phyloP scores from a whole-genome alignment of 2,113 vertebrate genomes.

The Oreamnos americanus region DNA sequence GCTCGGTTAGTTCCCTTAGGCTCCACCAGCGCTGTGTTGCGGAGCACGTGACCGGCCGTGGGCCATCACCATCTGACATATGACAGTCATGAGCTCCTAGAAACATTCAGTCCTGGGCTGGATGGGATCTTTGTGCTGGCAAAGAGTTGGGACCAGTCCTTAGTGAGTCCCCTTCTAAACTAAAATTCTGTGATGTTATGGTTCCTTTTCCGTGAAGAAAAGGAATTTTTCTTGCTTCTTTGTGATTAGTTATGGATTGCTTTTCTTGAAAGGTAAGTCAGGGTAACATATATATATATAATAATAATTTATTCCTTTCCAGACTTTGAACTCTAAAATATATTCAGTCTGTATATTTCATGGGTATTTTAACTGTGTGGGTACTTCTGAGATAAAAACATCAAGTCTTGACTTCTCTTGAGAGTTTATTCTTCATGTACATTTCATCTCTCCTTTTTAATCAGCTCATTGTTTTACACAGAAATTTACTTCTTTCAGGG shows the following conservation, averaged over 20 bases:
- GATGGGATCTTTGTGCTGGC: not conserved
- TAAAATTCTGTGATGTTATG: not conserved
- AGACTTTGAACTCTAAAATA: not conserved
- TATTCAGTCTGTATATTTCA: not conserved
- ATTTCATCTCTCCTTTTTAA: not conserved
- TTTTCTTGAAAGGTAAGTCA: not conserved
- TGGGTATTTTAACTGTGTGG: not conserved
- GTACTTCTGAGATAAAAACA: not conserved
- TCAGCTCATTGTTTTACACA: not conserved
- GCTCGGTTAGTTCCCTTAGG: not conserved
- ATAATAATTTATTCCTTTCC: not conserved
- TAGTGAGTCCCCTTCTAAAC: not conserved
- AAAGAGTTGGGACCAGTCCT: not conserved
- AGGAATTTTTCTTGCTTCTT: not conserved
- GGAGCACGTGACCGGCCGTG: not conserved
- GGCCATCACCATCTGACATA: not conserved
- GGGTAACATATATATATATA: not conserved
- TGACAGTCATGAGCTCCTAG: rapidly evolving
- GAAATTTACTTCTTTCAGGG: not conserved
- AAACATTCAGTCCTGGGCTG: not conserved
- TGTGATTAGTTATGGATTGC: not conserved
- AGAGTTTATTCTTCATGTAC: not conserved
- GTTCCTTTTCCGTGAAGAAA: not conserved
- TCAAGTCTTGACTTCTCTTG: not conserved
- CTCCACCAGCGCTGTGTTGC: rapidly evolving